A percentile compares a stretch with the other conserved stretches of the same genome.
phyloP scores from a whole-genome alignment of 2,797 vertebrate species.

The Coccyzus lansbergi region DNA sequence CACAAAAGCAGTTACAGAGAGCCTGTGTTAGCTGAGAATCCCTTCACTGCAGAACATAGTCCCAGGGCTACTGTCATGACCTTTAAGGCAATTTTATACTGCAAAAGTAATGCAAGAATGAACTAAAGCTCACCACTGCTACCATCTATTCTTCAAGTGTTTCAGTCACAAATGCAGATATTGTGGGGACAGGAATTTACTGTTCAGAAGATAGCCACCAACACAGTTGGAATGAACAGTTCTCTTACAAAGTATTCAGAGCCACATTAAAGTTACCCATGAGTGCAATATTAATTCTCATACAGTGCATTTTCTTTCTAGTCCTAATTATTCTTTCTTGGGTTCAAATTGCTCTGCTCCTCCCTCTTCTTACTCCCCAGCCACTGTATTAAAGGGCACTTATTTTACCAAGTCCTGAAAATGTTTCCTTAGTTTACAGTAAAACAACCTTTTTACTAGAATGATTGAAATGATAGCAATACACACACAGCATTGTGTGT shows the following conservation, averaged over 20 bases:
- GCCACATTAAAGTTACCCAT: not conserved
- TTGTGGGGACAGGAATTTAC: not conserved
- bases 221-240: not conserved
- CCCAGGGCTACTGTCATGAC: not conserved
- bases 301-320: not conserved
- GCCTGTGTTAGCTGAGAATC: not conserved
- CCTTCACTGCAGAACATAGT: not conserved
- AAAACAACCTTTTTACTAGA: not conserved
- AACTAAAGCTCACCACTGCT: not conserved
- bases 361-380: not conserved
- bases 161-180: not conserved
- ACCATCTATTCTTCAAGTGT: not conserved
- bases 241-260: not conserved
- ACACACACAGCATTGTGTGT: fast-evolving
- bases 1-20: not conserved
- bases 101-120: not conserved
- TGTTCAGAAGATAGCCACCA: not conserved
- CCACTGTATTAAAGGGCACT: not conserved
- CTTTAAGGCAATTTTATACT: not conserved
- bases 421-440: not conserved
- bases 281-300: not conserved
- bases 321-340: not conserved
- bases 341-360: not conserved
- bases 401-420: not conserved
- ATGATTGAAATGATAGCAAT: not conserved